Evolutionary conservation across 2,797 vertebrate genomes (phyloP).

Genomic region (Telmatherina bonti): DNA sequence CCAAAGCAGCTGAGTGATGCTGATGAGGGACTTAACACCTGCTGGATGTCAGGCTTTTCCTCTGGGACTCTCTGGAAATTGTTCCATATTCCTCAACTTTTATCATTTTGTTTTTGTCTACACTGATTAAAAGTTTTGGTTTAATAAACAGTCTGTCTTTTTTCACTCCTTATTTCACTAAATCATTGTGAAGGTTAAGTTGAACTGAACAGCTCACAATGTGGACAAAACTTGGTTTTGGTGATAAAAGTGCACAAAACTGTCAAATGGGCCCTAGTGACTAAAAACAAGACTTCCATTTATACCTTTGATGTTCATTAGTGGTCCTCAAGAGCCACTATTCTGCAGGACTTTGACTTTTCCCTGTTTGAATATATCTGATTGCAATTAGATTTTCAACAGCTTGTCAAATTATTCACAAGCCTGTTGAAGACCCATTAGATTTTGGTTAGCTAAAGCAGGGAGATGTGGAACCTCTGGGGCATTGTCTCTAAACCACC

Average conservation of each 20-base stretch:
- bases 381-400: neutral
- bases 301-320: neutral
- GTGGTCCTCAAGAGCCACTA: no score
- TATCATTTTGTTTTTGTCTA: constrained; percentile 75
- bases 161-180: neutral
- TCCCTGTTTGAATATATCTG: neutral
- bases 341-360: no score
- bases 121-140: constrained; percentile 84
- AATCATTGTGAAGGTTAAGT: no score
- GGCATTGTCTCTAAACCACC: no score
- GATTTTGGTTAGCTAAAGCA: no score
- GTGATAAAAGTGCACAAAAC: no score
- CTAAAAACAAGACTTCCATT: neutral
- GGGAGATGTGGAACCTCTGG: no score
- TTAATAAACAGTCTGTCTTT: neutral
- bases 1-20: constrained; percentile 8
- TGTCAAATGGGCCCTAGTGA: neutral
- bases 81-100: constrained; percentile 59
- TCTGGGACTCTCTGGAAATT: constrained; percentile 68
- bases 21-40: constrained; percentile 20
- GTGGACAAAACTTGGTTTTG: neutral
- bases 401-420: neutral
- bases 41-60: constrained; percentile 47
- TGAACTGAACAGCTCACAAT: no score
- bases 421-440: neutral